These are phyloP conservation scores for Trachelipus rathkii DNA, from an alignment of 1,140 invertebrate species.

Conservation along the genomic window DNA sequence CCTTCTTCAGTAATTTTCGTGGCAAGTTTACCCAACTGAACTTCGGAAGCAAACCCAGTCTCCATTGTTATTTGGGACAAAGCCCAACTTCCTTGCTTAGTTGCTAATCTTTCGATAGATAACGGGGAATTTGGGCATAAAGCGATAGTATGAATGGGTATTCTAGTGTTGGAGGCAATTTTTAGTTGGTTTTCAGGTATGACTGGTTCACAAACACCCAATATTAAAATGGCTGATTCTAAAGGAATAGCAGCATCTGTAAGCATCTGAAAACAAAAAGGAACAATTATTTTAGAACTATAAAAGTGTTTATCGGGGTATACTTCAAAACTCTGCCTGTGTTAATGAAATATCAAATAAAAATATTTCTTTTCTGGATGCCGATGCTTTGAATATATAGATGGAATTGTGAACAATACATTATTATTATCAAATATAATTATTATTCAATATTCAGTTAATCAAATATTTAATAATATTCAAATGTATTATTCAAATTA, in stretches of 20 bases:
- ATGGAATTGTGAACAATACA: too few species aligned
- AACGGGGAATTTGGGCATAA: slow-evolving; percentile 26
- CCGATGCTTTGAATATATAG: too few species aligned
- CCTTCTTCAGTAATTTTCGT: not conserved
- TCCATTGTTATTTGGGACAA: not conserved
- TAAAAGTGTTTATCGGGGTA: too few species aligned
- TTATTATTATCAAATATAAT: too few species aligned
- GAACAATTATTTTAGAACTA: too few species aligned
- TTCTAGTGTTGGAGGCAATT: not conserved
- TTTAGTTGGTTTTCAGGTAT: slow-evolving; percentile 1
- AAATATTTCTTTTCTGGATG: too few species aligned
- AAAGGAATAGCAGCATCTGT: slow-evolving; percentile 28
- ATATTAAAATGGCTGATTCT: slow-evolving; percentile 31
- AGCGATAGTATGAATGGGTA: slow-evolving; percentile 35
- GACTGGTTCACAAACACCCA: slow-evolving; percentile 32
- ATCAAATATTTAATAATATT: too few species aligned
- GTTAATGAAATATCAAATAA: too few species aligned
- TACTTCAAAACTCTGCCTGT: too few species aligned
- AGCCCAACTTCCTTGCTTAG: not conserved
- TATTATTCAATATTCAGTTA: too few species aligned
- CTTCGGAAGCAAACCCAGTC: not conserved
- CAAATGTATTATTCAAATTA: too few species aligned
- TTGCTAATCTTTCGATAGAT: not conserved
- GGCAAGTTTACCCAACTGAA: not conserved
- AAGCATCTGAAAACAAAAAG: slow-evolving; percentile 30